Base-by-base conservation (phyloP, 2,888 invertebrate genomes). In the Pachymerium ferrugineum region DNA sequence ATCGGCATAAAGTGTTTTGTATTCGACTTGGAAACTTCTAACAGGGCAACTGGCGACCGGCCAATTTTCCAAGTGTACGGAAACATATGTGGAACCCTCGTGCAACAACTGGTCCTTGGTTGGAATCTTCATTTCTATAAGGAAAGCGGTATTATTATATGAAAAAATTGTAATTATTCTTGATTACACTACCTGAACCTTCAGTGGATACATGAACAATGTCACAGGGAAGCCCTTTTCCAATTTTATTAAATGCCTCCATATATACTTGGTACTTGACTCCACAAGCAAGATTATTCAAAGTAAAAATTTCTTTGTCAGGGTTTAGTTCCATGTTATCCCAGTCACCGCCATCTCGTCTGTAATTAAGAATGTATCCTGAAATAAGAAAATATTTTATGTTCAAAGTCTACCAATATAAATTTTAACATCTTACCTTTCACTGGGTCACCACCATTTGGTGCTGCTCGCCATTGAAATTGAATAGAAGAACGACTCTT, bases 261-360 rank as follows among this genome's bases (percentile, higher is more conserved):
- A 75, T 73, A 25, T 33, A 68, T 16, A 75, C 19, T 70, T 74
- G 42, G 42, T 75, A 75, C 16, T 75, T 75, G 19, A 73, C 70
- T 16, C 75, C 75, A 28, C 75, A 75, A 47, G 72, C 62, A 25
- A 75, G 70, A 70, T 73, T 73, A 33, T 75, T 73, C 12, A 75
- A 30, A 29, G 62, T 74, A n/a, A 38, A 74, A 19, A 68, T 74
- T 33, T 62, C 62, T n/a, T 62, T 10, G 12, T 35, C 38, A 12
- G 38, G 38, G 10, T 12, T 35, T 12, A 35, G 38, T 35, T 35
- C 38, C 12, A 12, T 35, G 38, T 10, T 35, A 12, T 35, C 38
- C 38, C 38, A 35, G 10, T 10, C 10, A 12, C 38, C 38, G 10
- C 12, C 10, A 35, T 35, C 38, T 35, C 38, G 38, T 10, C 38